phyloP scores from a whole-genome alignment of 2,888 invertebrate genomes.

The Ditula angustiorana region DNA sequence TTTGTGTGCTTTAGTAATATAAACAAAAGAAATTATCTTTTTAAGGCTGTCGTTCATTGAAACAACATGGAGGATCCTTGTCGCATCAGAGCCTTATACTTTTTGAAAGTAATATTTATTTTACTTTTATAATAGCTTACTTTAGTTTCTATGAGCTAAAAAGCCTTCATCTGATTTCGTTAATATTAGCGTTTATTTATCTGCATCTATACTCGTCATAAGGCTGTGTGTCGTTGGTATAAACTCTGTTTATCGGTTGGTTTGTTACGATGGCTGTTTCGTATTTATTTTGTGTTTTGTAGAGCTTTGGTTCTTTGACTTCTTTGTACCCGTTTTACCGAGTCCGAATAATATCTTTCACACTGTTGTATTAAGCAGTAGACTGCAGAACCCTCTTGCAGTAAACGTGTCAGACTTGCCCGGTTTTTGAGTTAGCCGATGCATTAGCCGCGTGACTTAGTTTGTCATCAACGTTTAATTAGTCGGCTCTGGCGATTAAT shows the following conservation, averaged over 20 bases:
- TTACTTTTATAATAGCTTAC: background rate
- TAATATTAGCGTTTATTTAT: too few relatives aligned
- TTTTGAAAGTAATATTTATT: background rate
- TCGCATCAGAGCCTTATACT: too few relatives aligned
- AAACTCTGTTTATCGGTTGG: too few relatives aligned
- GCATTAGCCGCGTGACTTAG: constrained; percentile 32
- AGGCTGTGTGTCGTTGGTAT: too few relatives aligned
- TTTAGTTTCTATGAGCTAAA: too few relatives aligned
- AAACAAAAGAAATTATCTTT: background rate
- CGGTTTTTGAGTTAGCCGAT: background rate
- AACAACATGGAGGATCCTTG: too few relatives aligned
- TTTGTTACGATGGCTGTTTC: too few relatives aligned
- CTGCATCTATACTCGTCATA: too few relatives aligned
- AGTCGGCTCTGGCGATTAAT: constrained; percentile 25
- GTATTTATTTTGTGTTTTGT: background rate
- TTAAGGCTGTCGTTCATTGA: too few relatives aligned
- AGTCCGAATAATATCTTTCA: background rate
- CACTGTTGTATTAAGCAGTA: background rate
- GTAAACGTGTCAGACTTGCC: background rate
- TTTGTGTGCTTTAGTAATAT: constrained; percentile 7
- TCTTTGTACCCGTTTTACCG: too few relatives aligned
- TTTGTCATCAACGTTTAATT: constrained; percentile 34
- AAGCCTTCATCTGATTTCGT: too few relatives aligned
- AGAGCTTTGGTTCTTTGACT: too few relatives aligned
- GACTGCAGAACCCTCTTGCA: constrained; percentile 3